A percentile compares a stretch with the other conserved stretches of the same genome.
These are phyloP conservation scores for Holothuria leucospilota DNA, from an alignment of 53 echinoderm and acorn worm genomes.

Conservation along the genomic window DNA sequence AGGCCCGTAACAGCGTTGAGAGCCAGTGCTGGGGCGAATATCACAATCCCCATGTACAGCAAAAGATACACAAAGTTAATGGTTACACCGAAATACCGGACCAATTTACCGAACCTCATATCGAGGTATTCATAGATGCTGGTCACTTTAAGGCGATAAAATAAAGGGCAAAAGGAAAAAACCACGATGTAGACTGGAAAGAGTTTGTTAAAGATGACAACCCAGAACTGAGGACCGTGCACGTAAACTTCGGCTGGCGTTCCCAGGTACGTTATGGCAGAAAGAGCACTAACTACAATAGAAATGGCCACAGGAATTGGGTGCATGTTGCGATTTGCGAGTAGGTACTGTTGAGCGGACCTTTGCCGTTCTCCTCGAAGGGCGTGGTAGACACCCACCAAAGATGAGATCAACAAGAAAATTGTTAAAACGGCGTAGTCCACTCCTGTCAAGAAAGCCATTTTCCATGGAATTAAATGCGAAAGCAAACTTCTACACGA, in stretches of 20 bases:
- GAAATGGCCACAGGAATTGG: conserved; percentile 28
- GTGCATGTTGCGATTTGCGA: conserved; percentile 41
- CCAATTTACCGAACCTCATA: conserved; percentile 25
- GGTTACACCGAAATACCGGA: conserved; percentile 8
- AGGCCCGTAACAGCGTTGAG: conserved; percentile 62
- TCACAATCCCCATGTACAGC: conserved; percentile 30
- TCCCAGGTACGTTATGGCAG: conserved; percentile 24
- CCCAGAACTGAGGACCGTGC: conserved; percentile 36
- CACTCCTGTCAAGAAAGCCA: conserved; percentile 19
- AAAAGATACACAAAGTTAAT: conserved; percentile 37
- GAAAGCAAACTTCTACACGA: too few relatives aligned
- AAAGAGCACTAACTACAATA: conserved; percentile 29
- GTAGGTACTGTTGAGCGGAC: conserved; percentile 23
- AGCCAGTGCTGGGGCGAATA: conserved; percentile 20
- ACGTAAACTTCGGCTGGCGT: conserved; percentile 41
- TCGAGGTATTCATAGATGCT: conserved; percentile 47
- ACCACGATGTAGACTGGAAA: background rate
- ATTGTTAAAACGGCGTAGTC: conserved; percentile 21
- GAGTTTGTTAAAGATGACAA: background rate
- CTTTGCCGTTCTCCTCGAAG: conserved; percentile 18
- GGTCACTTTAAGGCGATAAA: conserved; percentile 13
- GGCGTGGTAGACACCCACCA: conserved; percentile 39
- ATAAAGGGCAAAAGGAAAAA: conserved; percentile 22
- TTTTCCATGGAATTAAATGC: background rate
- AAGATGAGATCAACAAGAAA: background rate